Base-by-base conservation (phyloP, 2,113 vertebrate genomes). In the Perognathus longimembris region DNA sequence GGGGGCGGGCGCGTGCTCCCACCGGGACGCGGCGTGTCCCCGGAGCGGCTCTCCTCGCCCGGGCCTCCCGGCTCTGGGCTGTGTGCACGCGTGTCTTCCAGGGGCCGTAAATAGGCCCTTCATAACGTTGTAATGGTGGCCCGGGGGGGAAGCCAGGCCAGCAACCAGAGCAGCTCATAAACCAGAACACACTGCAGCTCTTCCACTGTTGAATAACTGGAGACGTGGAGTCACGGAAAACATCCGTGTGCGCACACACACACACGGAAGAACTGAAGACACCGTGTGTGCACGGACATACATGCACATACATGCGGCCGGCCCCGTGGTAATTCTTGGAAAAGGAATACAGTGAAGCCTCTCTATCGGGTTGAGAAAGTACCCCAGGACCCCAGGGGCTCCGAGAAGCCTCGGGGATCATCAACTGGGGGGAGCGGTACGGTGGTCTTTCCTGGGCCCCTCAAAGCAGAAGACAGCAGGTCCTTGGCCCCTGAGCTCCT, bases 391-490 rank as follows among this genome's bases (percentile, higher is more conserved):
- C 7, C 70, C n/a, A 18, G 8, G 18, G 3, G n/a, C n/a, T n/a
- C n/a, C n/a, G n/a, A n/a, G 28, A 26, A 22, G 20, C 59, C 59
- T 61, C 50, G 1, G 0, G 2, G 54, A 40, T 0, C 15, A 1
- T 17, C 38, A 40, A 7, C 3, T 7, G 40, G 38, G 36, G 30
- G 7, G 36, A 1, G 42, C 2, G 15, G 50, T 0, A 0, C 3
- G 0, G 28, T 3, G 8, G 54, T 22, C 28, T 7, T 9, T 11
- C 75, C 2, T 3, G 17, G 38, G 12, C 21, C 9, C 0, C 28
- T 5, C 3, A 4, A 15, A 1, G 1, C 9, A 2, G 45, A n/a
- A 15, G 26, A 17, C 0, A 0, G 15, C 22, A 20, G 4, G 21
- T 6, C 1, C 9, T 9, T 32, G 0, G 61, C 10, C 45, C 1